Evolutionary conservation across 2,797 vertebrate genomes (phyloP).

Genomic region (Phalloptychus januarius): DNA sequence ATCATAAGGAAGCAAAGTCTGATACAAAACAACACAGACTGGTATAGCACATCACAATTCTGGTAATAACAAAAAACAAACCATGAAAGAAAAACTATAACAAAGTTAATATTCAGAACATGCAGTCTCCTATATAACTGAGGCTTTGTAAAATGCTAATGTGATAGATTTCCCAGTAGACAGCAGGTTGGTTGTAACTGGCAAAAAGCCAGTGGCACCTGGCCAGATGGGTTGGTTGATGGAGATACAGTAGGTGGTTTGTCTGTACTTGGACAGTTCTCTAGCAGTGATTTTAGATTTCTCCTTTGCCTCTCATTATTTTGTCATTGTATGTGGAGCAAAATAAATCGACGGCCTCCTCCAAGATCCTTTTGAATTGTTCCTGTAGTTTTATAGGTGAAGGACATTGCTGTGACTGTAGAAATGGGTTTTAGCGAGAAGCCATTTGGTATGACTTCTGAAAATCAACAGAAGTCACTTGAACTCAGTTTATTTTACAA

Average conservation of each 20-base stretch:
- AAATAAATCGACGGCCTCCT: not conserved
- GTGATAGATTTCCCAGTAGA: constrained; percentile 42
- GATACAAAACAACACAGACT: not conserved
- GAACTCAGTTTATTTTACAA: not conserved
- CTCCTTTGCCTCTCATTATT: not conserved
- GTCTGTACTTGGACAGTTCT: not conserved
- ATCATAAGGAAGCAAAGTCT: constrained; percentile 30
- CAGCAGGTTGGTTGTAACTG: constrained; percentile 51
- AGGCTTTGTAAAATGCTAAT: constrained; percentile 32
- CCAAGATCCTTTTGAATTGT: not conserved
- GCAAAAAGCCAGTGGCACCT: constrained; percentile 50
- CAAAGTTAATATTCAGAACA: constrained; percentile 3
- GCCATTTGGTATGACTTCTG: not conserved
- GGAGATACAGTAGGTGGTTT: constrained; percentile 18
- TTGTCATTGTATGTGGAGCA: not conserved
- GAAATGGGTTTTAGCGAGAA: not conserved
- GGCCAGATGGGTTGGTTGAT: constrained; percentile 39
- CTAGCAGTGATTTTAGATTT: not conserved
- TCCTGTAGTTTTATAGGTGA: not conserved
- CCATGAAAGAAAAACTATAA: not conserved
- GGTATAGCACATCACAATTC: constrained; percentile 5
- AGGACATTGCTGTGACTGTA: not conserved
- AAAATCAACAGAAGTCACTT: not conserved
- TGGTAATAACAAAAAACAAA: constrained; percentile 12
- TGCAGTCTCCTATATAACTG: constrained; percentile 11